Base-by-base conservation (phyloP, 2,113 vertebrate genomes). In the Miniopterus natalensis region DNA sequence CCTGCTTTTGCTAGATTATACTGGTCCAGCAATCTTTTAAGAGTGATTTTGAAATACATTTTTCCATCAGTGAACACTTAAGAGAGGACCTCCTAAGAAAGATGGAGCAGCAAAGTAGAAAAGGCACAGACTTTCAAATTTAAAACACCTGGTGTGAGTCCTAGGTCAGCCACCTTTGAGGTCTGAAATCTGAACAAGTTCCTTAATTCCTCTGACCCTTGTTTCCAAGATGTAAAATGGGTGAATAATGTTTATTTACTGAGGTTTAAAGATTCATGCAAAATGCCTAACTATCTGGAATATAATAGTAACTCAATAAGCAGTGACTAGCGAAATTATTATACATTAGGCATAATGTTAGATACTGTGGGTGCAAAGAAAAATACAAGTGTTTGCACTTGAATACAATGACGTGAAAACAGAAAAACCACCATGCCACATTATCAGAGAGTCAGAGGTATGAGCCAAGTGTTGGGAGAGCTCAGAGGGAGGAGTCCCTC, bases 231-330 rank as follows among this genome's bases (percentile, higher is more conserved):
- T 20, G 9, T 70, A 51, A 83, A 88, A 57, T 47, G 47, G 66
- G 18, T 4, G 45, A 53, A 5, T 20, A 51, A 53, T 12, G 65
- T 53, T 27, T 55, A 78, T 59, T 94, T 61, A 89, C 18, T 18
- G 65, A 92, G 18, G 55, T 71, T 89, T 94, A 79, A 80, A 75
- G 66, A 81, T 42, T 70, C 49, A 87, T 5, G 77, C 59, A 49
- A 68, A 70, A 17, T 53, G 9, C 45, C 57, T 29, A 61, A 49
- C 3, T 20, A 13, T 23, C 77, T 53, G 70, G 29, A 71, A 27
- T 20, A 40, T 13, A 61, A 65, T 6, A 71, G 61, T 40, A 49
- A 95, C 29, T 47, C 49, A 59, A 6, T 20, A 5, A 55, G 7
- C n/a, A 79, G n/a, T 49, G 36, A 14, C 10, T n/a, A 81, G 25